These are phyloP conservation scores for Rhagium mordax DNA, from an alignment of 2,888 invertebrate species.

Conservation along the genomic window DNA sequence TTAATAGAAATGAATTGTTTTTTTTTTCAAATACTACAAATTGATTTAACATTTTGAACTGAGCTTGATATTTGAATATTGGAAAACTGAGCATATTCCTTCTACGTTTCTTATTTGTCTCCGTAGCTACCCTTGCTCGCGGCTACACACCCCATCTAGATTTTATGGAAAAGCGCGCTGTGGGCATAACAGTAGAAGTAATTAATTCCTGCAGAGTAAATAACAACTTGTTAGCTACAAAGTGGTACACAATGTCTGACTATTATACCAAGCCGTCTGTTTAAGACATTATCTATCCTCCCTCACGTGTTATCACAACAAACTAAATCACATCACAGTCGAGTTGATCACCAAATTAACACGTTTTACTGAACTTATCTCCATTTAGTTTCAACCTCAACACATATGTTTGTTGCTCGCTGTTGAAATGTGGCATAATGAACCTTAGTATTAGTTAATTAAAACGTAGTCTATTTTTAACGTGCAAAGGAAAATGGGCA, in stretches of 20 bases:
- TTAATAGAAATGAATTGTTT: too few relatives aligned
- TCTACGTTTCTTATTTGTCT: too few relatives aligned
- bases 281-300: neutral
- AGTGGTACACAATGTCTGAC: neutral
- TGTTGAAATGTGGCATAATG: neutral
- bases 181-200: neutral
- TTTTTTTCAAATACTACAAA: too few relatives aligned
- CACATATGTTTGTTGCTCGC: neutral
- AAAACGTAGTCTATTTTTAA: too few relatives aligned
- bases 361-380: neutral
- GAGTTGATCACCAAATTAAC: neutral
- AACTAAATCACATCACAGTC: neutral
- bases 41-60: too few relatives aligned
- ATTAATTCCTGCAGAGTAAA: slow-evolving; percentile 22
- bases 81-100: too few relatives aligned
- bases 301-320: neutral
- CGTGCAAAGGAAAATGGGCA: neutral
- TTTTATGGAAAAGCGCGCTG: neutral
- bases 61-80: too few relatives aligned
- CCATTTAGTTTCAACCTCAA: neutral
- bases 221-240: slow-evolving; percentile 5
- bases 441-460: neutral
- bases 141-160: neutral
- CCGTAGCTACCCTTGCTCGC: neutral
- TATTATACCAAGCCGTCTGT: neutral